These are phyloP conservation scores for Heliconius hermathena DNA, from an alignment of 1,140 invertebrate species.

Conservation along the genomic window DNA sequence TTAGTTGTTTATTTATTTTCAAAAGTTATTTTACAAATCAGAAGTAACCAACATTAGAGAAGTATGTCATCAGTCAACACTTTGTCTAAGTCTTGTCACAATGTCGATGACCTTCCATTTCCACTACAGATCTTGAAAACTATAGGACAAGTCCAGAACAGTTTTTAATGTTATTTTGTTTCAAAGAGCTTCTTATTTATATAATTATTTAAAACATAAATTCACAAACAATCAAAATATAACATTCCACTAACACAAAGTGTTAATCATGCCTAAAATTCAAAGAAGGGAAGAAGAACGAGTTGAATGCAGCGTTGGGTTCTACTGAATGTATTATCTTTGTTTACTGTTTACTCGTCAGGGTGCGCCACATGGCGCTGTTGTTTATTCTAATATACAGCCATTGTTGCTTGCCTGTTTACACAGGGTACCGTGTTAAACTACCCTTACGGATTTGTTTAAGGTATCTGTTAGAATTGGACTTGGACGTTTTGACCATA, in stretches of 20 bases:
- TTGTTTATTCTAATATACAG: slow-evolving; percentile 81
- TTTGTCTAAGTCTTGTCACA: too few species aligned
- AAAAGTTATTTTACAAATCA: too few species aligned
- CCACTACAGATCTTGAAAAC: too few species aligned
- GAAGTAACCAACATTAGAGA: too few species aligned
- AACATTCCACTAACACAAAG: neutral
- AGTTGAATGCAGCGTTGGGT: slow-evolving; percentile 34
- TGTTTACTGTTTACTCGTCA: slow-evolving; percentile 68
- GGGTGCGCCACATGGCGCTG: slow-evolving; percentile 67
- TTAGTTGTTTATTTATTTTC: too few species aligned
- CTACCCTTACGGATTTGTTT: slow-evolving; percentile 70
- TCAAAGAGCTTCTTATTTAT: too few species aligned
- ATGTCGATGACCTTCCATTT: too few species aligned
- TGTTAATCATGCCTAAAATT: slow-evolving; percentile 19
- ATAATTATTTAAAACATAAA: neutral
- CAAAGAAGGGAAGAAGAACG: slow-evolving; percentile 23
- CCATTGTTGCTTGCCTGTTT: slow-evolving; percentile 73
- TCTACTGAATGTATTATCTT: slow-evolving; percentile 72
- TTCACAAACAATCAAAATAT: neutral
- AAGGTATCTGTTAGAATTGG: slow-evolving; percentile 49
- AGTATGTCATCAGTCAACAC: too few species aligned
- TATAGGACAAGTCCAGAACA: too few species aligned
- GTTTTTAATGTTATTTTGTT: too few species aligned
- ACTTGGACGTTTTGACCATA: slow-evolving; percentile 31
- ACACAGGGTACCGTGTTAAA: slow-evolving; percentile 69